Percentiles rank a stretch among this genome's conserved stretches.
phyloP scores from a whole-genome alignment of 2,797 vertebrate species.

The Yasuhikotakia modesta region DNA sequence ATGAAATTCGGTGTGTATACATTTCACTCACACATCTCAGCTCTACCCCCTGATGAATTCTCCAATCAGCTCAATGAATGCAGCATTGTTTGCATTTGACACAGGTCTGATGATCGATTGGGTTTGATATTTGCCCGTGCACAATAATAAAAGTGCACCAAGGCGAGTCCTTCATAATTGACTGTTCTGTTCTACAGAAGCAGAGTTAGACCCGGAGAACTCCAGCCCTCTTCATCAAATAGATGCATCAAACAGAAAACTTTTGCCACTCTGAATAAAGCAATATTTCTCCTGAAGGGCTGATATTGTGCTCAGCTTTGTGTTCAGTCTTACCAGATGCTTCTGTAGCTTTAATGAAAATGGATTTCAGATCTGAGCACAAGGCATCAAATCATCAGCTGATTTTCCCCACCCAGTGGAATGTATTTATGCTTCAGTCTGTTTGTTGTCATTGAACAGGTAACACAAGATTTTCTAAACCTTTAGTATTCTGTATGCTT shows the following conservation, averaged over 20 bases:
- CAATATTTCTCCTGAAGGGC: constrained; percentile 34
- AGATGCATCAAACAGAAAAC: constrained; percentile 42
- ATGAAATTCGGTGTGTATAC: constrained; percentile 28
- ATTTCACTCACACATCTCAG: constrained; percentile 32
- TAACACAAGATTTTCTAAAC: neutral
- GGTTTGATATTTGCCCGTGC: constrained; percentile 31
- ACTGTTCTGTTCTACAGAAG: constrained; percentile 31
- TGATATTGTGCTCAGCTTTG: constrained; percentile 10
- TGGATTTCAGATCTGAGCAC: constrained; percentile 19
- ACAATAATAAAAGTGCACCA: constrained; percentile 27
- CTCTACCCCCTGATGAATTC: constrained; percentile 24
- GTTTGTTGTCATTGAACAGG: constrained; percentile 11
- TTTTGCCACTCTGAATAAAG: constrained; percentile 25
- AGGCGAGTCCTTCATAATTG: constrained; percentile 19
- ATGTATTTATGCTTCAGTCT: constrained; percentile 5
- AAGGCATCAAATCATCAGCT: constrained; percentile 30
- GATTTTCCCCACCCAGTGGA: neutral
- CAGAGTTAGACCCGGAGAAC: constrained; percentile 24
- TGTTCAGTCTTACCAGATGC: constrained; percentile 37
- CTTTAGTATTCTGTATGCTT: neutral
- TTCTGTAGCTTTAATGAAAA: constrained; percentile 34
- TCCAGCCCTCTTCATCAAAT: constrained; percentile 39
- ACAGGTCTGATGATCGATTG: constrained; percentile 33
- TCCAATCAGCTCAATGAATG: constrained; percentile 33
- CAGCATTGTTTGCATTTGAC: constrained; percentile 33